Evolutionary conservation across 1,140 invertebrate species (phyloP), one percentile per base, ranked within the genome.

Genomic region (Anoplophora glabripennis): DNA sequence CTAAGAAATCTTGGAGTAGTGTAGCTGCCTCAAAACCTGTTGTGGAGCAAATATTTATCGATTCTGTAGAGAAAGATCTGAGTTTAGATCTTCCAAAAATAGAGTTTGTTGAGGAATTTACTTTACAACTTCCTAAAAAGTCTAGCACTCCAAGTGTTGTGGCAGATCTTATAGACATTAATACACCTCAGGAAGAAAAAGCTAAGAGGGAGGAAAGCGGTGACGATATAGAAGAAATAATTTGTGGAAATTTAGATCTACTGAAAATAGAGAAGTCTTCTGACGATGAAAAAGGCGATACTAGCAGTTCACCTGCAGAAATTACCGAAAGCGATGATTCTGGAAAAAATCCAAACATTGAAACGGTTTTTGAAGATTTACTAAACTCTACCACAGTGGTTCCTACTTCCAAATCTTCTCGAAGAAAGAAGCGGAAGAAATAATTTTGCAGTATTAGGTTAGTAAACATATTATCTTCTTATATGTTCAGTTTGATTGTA

Each of bases 321-420:
- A 70, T 70, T 33, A 74, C 73, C 0, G 74, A 75, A 67, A 75
- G 74, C 56, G 73, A 74, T 53, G 74, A 75, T 61, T 74, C 73
- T 9, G 68, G 69, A 36, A 75, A 74, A 60, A 17, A 42, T 21
- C 10, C 33, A 10, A 15, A 28, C 10, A 28, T 35, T 3, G 14
- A 35, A 11, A 11, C 12, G 3, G 49, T 48, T 8, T 11, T 35
- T 21, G 49, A 53, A 3, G 44, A 36, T 38, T 51, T 49, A 38
- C 17, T 14, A 9, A 21, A 47, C n/a, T 40, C 12, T 7, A 33
- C 35, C 14, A 42, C 28, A n/a, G 12, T 46, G 10, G n/a, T 17
- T 34, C 17, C 53, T 1, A 36, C 18, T 8, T 40, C 48, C 10
- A 64, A 61, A 35, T 49, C 35, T 7, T 54, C 52, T 12, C 47